Percentiles rank a stretch among this genome's conserved stretches.
These are phyloP conservation scores for Perca fluviatilis DNA, from an alignment of 2,113 vertebrate species.

Conservation along the genomic window DNA sequence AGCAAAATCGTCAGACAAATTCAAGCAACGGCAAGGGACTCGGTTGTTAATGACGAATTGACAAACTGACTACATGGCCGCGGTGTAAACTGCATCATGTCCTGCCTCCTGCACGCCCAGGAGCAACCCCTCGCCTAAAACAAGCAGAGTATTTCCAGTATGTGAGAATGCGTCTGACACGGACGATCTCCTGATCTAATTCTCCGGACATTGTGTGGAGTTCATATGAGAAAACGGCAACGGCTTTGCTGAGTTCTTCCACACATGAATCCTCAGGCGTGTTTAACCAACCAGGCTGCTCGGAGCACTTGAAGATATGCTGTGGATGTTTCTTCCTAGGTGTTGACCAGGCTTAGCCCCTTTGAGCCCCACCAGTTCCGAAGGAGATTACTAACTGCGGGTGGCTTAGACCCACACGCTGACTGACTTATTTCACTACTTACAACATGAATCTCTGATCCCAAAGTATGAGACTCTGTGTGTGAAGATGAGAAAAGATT, in stretches of 20 bases:
- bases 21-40: too few species aligned
- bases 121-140: neutral
- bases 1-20: too few species aligned
- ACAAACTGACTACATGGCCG: too few species aligned
- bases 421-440: constrained; percentile 40
- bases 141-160: neutral
- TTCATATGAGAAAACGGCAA: neutral
- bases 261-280: neutral
- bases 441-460: constrained; percentile 21
- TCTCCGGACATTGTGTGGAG: neutral
- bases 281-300: constrained; percentile 20
- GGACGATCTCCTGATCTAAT: neutral
- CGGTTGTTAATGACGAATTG: too few species aligned
- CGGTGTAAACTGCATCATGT: too few species aligned
- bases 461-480: neutral
- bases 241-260: neutral
- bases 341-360: constrained; percentile 75
- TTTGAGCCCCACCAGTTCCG: constrained; percentile 69
- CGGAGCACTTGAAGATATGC: constrained; percentile 44
- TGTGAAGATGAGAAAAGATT: neutral
- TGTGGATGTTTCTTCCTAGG: constrained; percentile 48
- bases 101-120: neutral
- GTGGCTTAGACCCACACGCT: constrained; percentile 69
- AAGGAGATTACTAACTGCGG: constrained; percentile 73
- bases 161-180: neutral